Percentiles rank a stretch among this genome's conserved stretches.
Conservation (phyloP, 2,113 vertebrate genomes). For the Macaca fascicularis region DNA sequence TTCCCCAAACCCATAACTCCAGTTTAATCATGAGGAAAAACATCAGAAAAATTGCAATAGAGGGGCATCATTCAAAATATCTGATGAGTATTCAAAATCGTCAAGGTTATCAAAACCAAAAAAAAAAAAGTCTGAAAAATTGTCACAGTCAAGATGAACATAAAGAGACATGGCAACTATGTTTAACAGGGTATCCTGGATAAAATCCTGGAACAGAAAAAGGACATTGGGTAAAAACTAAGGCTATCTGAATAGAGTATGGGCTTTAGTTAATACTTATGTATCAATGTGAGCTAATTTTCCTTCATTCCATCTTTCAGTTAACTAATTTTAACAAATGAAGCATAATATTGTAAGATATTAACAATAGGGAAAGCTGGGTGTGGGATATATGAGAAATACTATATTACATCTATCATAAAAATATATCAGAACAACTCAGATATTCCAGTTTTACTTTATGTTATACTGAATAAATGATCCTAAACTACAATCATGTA, state of each 20-base stretch:
- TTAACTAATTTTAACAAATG: background rate
- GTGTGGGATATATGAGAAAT: background rate
- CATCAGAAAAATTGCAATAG: background rate
- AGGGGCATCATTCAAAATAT: background rate
- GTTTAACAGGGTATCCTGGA: background rate
- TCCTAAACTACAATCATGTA: background rate
- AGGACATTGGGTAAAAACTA: background rate
- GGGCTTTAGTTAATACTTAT: background rate
- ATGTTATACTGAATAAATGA: background rate
- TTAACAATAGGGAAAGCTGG: background rate
- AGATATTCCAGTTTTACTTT: background rate
- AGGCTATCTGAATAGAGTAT: background rate
- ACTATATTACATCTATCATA: background rate
- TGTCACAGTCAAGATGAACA: background rate
- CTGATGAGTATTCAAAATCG: background rate
- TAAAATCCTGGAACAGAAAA: background rate
- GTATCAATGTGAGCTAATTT: background rate
- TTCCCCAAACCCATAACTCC: background rate
- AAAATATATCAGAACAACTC: background rate
- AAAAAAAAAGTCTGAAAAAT: background rate
- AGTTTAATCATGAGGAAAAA: background rate
- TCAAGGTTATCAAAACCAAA: background rate
- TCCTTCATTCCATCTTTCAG: background rate
- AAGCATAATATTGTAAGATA: background rate
- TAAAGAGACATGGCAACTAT: background rate